Conservation (phyloP, 2,888 invertebrate species). For the Sphaeridia pumilis region DNA sequence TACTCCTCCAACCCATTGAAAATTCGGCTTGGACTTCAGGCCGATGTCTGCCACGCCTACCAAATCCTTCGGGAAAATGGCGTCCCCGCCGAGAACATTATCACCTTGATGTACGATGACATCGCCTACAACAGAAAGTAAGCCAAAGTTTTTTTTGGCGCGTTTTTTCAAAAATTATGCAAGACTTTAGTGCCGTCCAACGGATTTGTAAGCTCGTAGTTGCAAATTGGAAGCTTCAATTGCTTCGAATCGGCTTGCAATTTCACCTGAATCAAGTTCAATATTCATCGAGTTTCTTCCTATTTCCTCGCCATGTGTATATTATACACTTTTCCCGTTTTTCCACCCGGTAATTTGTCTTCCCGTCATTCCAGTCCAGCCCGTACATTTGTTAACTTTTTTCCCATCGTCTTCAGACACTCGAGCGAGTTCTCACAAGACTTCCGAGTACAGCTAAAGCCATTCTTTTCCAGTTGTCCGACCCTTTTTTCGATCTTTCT, state of each 20-base stretch:
- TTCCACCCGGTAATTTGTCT: slow-evolving; percentile 18
- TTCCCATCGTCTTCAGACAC: neutral
- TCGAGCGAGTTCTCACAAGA: no score
- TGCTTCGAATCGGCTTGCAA: neutral
- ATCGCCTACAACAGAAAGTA: slow-evolving; percentile 44
- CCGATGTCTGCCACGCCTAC: slow-evolving; percentile 50
- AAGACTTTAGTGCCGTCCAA: no score
- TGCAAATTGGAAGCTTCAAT: neutral
- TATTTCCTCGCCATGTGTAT: no score
- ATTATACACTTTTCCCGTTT: no score
- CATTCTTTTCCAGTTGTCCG: no score
- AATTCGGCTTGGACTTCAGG: slow-evolving; percentile 40
- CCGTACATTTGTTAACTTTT: slow-evolving; percentile 5
- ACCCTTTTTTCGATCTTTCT: no score
- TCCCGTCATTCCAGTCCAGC: slow-evolving; percentile 10
- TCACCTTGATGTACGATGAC: slow-evolving; percentile 53
- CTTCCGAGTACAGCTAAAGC: no score
- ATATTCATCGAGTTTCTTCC: no score
- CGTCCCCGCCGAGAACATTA: slow-evolving; percentile 46
- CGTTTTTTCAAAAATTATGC: neutral
- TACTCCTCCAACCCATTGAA: neutral
- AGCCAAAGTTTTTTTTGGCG: neutral
- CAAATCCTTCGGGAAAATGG: slow-evolving; percentile 46
- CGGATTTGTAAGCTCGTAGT: neutral
- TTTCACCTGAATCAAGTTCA: neutral